phyloP scores from a whole-genome alignment of 37 sponge, comb jelly and placozoan genomes.

The Eunapius fragilis region DNA sequence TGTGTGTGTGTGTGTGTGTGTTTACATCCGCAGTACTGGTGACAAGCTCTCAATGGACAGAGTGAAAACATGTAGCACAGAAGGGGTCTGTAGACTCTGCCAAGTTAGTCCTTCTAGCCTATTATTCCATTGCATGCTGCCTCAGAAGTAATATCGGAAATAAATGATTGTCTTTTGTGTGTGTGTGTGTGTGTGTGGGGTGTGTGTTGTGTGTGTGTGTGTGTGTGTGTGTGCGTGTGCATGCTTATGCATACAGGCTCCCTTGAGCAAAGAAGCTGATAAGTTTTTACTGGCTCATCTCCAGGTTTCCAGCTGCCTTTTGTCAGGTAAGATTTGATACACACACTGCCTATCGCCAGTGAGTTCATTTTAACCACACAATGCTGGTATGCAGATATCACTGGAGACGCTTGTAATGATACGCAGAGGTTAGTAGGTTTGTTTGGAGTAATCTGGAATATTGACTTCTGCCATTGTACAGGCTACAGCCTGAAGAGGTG shows the following conservation, averaged over 20 bases:
- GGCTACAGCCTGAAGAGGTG: neutral
- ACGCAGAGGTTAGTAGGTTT: neutral
- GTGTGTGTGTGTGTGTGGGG: neutral
- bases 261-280: neutral
- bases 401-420: neutral
- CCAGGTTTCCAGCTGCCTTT: neutral
- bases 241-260: neutral
- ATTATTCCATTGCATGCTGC: too few species aligned
- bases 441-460: too few species aligned
- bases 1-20: too few species aligned
- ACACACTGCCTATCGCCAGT: too few species aligned
- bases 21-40: constrained; percentile 64
- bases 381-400: neutral
- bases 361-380: neutral
- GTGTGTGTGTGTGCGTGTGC: neutral
- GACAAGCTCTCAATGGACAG: constrained; percentile 61
- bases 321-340: neutral
- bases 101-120: neutral
- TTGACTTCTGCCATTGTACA: too few species aligned
- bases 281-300: neutral
- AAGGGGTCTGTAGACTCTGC: neutral
- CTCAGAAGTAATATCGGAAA: too few species aligned
- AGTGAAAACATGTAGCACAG: neutral
- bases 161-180: neutral
- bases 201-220: too few species aligned